Evolutionary conservation across 1,140 invertebrate species (phyloP), one percentile per base, ranked within the genome.

Genomic region (Drosophila quadrilineata): DNA sequence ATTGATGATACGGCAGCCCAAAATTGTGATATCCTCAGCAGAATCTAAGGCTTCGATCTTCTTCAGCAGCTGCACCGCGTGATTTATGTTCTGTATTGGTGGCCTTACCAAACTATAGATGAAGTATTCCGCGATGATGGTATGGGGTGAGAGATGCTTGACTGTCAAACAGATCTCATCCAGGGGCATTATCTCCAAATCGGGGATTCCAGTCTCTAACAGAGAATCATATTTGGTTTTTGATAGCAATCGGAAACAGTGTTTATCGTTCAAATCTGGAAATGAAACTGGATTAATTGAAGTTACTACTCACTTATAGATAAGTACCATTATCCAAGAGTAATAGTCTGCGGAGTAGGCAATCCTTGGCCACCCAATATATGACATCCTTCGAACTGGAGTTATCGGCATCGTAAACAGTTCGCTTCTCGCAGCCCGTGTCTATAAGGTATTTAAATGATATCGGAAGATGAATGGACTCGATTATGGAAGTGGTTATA

Each of bases 11-110:
- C 97, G 95, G 60, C 93, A 92, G 0, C 94, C 93, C n/a, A 97
- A 86, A 89, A 97, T 95, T 0, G 97, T 98, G 10, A 98, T 89
- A 72, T 97, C 94, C 90, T 96, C 95, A 89, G 93, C 94, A 0
- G 94, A 92, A 73, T 97, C 96, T 6, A 98, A 86, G 0, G 96
- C 96, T 86, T 97, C 96, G 36, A 98, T 96, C 40, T 94, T 95
- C 86, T 96, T 96, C 0, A 98, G 90, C 9, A 95, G 89, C 46
- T 94, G 92, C 4, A 98, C 94, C 2, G 96, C 94, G 75, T 94
- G 95, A 46, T 94, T 91, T 0, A 96, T 94, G 3, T 96, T 93
- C 21, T 94, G 84, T 57, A 93, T 93, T 0, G 95, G 92, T 0
- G 98, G 98, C 4, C 96, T 60, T 1, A 66, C 43, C 21, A 89